phyloP scores from a whole-genome alignment of 2,797 vertebrate species.

The Channallabes apus region DNA sequence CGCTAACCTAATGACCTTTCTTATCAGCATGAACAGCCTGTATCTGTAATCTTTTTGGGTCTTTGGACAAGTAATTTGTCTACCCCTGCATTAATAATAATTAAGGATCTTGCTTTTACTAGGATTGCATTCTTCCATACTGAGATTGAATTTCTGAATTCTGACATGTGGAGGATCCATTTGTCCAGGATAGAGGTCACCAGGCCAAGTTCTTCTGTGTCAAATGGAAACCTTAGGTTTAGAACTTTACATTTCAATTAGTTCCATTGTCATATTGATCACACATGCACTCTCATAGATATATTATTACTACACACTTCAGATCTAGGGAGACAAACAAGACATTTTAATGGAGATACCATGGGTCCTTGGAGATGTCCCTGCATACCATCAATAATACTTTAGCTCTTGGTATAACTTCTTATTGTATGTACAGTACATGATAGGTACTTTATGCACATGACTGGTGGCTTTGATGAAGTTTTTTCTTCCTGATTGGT shows the following conservation, averaged over 20 bases:
- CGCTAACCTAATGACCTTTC: not conserved
- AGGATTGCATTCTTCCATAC: not conserved
- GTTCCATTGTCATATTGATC: not conserved
- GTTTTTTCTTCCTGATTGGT: not conserved
- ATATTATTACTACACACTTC: not conserved
- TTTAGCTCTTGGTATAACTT: not conserved
- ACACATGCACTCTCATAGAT: not conserved
- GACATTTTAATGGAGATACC: not conserved
- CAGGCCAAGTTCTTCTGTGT: constrained; percentile 5
- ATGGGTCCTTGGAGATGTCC: not conserved
- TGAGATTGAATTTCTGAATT: constrained; percentile 8
- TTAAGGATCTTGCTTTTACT: not conserved
- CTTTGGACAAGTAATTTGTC: not conserved
- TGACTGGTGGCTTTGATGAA: not conserved
- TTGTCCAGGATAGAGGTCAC: not conserved
- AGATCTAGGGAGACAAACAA: too few relatives aligned
- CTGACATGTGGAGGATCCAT: not conserved
- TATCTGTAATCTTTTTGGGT: not conserved
- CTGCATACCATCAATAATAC: not conserved
- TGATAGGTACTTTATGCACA: not conserved
- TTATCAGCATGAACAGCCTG: constrained; percentile 1
- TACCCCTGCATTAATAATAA: not conserved
- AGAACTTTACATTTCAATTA: not conserved
- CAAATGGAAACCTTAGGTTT: not conserved
- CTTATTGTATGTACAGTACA: not conserved